These are phyloP conservation scores for Scaptomyza polygonia DNA, from an alignment of 2,888 invertebrate genomes.

Conservation along the genomic window DNA sequence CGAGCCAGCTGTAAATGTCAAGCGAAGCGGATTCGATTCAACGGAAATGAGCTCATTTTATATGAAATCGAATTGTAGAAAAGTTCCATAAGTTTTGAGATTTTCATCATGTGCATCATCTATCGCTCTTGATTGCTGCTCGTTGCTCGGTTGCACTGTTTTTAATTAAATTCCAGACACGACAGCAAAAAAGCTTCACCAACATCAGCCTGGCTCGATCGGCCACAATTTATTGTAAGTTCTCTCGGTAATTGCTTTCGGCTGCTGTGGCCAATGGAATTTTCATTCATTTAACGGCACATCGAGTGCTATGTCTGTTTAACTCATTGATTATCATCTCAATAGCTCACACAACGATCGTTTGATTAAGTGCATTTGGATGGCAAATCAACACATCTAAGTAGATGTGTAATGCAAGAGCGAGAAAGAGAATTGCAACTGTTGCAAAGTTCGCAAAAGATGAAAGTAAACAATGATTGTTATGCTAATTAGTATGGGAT, in stretches of 20 bases:
- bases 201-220: constrained; percentile 21
- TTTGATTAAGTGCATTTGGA: constrained; percentile 71
- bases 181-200: constrained; percentile 43
- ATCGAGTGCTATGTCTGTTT: constrained; percentile 43
- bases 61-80: constrained; percentile 55
- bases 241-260: constrained; percentile 55
- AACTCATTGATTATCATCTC: constrained; percentile 66
- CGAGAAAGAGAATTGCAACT: constrained; percentile 2
- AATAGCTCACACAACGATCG: constrained; percentile 54
- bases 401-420: constrained; percentile 11
- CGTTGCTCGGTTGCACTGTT: constrained; percentile 34
- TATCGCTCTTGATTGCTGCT: constrained; percentile 14
- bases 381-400: constrained; percentile 43
- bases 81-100: constrained; percentile 58
- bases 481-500: too few relatives aligned
- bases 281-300: constrained; percentile 74
- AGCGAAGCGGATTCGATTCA: constrained; percentile 25
- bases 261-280: constrained; percentile 55
- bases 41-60: constrained; percentile 79
- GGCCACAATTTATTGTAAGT: constrained; percentile 40
- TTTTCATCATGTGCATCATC: constrained; percentile 35
- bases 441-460: constrained; percentile 16
- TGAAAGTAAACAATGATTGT: constrained; percentile 21
- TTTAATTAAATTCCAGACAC: constrained; percentile 77
- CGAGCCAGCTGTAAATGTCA: constrained; percentile 58